phyloP scores from a whole-genome alignment of 2,888 invertebrate genomes.

The Xylocampa areola region DNA sequence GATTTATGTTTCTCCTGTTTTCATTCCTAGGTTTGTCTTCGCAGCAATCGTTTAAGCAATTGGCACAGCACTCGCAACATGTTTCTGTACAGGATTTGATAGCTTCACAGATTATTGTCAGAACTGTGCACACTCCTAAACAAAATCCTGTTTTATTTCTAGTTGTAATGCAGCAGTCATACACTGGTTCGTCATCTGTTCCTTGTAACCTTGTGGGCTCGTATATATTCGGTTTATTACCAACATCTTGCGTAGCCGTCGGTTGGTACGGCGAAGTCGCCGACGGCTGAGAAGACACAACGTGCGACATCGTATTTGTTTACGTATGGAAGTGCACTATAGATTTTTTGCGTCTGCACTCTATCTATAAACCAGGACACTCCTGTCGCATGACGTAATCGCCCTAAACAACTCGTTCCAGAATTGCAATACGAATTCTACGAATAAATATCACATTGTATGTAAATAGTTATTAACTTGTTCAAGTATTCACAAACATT shows the following conservation, averaged over 20 bases:
- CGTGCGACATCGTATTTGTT: slow-evolving; percentile 53
- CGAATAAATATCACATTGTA: background rate
- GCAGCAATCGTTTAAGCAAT: slow-evolving; percentile 61
- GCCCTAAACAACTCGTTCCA: slow-evolving; percentile 22
- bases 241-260: slow-evolving; percentile 44
- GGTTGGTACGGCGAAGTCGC: slow-evolving; percentile 59
- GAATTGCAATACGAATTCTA: background rate
- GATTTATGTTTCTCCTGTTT: slow-evolving; percentile 12
- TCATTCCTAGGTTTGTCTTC: slow-evolving; percentile 54
- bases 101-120: slow-evolving; percentile 53
- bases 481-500: background rate
- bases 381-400: slow-evolving; percentile 45
- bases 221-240: slow-evolving; percentile 10
- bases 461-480: slow-evolving; percentile 2
- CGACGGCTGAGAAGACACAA: slow-evolving; percentile 55
- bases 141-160: slow-evolving; percentile 54
- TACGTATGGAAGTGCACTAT: background rate
- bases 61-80: slow-evolving; percentile 61
- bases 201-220: slow-evolving; percentile 30
- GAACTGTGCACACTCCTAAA: slow-evolving; percentile 50
- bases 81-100: slow-evolving; percentile 58
- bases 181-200: slow-evolving; percentile 37
- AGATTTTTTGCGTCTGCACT: slow-evolving; percentile 12
- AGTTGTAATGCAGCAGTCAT: slow-evolving; percentile 59
- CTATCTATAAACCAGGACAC: slow-evolving; percentile 19